These are phyloP conservation scores for Pipistrellus nathusii DNA, from an alignment of 2,797 vertebrate species.

Conservation along the genomic window DNA sequence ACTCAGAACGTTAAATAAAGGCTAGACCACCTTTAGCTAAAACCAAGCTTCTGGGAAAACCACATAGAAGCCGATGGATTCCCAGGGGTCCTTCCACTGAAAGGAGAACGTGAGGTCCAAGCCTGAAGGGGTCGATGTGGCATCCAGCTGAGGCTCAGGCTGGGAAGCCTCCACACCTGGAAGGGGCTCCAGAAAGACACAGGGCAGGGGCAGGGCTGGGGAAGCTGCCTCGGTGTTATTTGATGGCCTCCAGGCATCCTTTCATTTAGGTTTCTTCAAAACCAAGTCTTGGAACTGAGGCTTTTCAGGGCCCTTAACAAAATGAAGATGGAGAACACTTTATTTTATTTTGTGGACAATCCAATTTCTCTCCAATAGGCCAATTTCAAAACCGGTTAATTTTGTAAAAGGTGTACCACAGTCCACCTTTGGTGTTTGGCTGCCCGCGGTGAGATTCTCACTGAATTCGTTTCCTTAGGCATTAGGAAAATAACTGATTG, in stretches of 20 bases:
- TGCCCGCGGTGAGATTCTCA: neutral
- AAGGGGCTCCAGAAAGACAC: neutral
- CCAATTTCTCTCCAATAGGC: constrained; percentile 70
- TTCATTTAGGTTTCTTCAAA: constrained; percentile 54
- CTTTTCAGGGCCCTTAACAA: constrained; percentile 62
- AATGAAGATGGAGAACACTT: constrained; percentile 72
- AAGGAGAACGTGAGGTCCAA: neutral
- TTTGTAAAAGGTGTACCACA: constrained; percentile 46
- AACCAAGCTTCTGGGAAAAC: neutral
- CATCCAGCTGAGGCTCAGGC: neutral
- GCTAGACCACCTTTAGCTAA: neutral
- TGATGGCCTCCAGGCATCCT: neutral
- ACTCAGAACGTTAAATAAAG: neutral
- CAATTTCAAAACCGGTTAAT: constrained; percentile 74
- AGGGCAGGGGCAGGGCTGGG: neutral
- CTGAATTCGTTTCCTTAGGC: constrained; percentile 53
- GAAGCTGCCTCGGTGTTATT: neutral
- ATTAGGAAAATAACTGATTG: constrained; percentile 74
- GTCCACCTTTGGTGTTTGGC: neutral
- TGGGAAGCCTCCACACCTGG: neutral
- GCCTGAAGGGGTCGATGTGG: neutral
- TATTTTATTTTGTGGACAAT: constrained; percentile 75
- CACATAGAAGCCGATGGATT: neutral
- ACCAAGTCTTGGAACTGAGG: constrained; percentile 61
- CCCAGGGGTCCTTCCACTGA: neutral